These are phyloP conservation scores for Gambusia holbrooki DNA, from an alignment of 2,113 vertebrate species.

Conservation along the genomic window DNA sequence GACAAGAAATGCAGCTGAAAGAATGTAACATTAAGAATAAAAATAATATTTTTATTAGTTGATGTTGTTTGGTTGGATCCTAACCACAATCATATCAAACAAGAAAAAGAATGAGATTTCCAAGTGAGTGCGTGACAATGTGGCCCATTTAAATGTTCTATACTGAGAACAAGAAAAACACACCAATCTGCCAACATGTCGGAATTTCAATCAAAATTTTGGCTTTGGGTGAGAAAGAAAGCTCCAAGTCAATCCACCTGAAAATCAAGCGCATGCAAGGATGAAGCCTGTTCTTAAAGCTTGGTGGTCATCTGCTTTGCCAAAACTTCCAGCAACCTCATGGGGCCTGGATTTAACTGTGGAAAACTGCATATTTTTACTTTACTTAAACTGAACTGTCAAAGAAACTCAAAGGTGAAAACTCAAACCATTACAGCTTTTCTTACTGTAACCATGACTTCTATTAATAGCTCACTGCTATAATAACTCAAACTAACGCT, in stretches of 20 bases:
- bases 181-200: slow-evolving; percentile 27
- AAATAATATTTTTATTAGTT: slow-evolving; percentile 49
- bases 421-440: slow-evolving; percentile 29
- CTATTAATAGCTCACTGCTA: slow-evolving; percentile 66
- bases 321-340: slow-evolving; percentile 28
- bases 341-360: slow-evolving; percentile 33
- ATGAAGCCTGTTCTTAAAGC: slow-evolving; percentile 20
- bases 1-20: slow-evolving; percentile 20
- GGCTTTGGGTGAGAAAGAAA: slow-evolving; percentile 37
- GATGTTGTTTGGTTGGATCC: slow-evolving; percentile 25
- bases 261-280: slow-evolving; percentile 33
- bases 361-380: background rate
- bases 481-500: slow-evolving; percentile 44
- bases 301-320: slow-evolving; percentile 30
- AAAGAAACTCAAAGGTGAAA: slow-evolving; percentile 16
- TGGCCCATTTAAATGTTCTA: slow-evolving; percentile 28
- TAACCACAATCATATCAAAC: slow-evolving; percentile 59
- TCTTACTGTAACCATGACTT: slow-evolving; percentile 44
- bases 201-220: slow-evolving; percentile 51
- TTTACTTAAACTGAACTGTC: slow-evolving; percentile 13
- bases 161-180: slow-evolving; percentile 60
- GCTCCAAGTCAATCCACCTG: slow-evolving; percentile 45
- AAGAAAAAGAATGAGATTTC: slow-evolving; percentile 58
- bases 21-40: slow-evolving; percentile 13
- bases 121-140: slow-evolving; percentile 39